Base-by-base conservation (phyloP, 2,113 vertebrate genomes). In the Thalassarche chlororhynchos region DNA sequence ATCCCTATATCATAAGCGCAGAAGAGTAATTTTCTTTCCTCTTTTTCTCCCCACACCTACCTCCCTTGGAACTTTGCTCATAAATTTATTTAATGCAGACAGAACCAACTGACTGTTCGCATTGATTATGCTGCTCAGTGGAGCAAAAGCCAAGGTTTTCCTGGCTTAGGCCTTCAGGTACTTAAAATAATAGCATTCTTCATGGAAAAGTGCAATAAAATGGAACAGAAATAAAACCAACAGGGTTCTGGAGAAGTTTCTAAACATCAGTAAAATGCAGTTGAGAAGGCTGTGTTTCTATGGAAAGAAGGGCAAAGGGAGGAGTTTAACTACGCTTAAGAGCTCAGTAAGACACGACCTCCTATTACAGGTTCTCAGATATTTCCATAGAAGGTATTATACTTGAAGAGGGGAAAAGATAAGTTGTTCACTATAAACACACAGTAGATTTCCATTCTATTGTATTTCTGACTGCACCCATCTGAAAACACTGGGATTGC, bases 201-300 rank as follows among this genome's bases (percentile, higher is more conserved):
- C 65, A 87, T 76, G 80, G 76, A 96, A 95, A 96, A 95, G 12
- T 87, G 40, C 61, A 86, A 90, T 94, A 66, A 94, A 94, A 80
- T 42, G 16, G 42, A 94, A 89, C 14, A 92, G 76, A 92, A 96
- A 87, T 87, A 75, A 94, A 96, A 84, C 25, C 5, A 82, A 72
- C 14, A 84, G 24, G 3, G n/a, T 68, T 90, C 60, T 89, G 65
- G 60, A 84, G 44, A 57, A 84, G 54, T 57, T 94, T 89, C 64
- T 93, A 87, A 92, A 75, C 14, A 60, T 66, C 21, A 75, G 64
- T 47, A 79, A 94, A 85, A 69, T 8, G 19, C 46, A 82, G 23
- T 23, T 79, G 47, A 87, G 47, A 80, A 90, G 40, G 17, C 28
- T 87, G 18, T 64, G 34, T 83, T 93, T 88, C 62, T 74, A 4